These are phyloP conservation scores for Megalops atlanticus DNA, from an alignment of 2,113 vertebrate species.

Conservation along the genomic window DNA sequence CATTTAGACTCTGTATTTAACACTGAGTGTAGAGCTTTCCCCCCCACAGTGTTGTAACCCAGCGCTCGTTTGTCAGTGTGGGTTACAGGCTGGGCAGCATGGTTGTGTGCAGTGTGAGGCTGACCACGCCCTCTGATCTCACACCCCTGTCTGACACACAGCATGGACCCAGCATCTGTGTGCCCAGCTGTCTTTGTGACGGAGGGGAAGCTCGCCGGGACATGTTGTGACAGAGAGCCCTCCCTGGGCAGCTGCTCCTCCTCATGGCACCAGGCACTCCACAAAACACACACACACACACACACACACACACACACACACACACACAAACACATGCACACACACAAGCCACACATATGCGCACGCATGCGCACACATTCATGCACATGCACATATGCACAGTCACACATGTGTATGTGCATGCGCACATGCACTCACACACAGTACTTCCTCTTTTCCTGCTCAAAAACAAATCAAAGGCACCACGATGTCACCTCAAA, in stretches of 20 bases:
- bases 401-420: neutral
- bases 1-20: no score
- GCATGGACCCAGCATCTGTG: no score
- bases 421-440: constrained; percentile 5
- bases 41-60: no score
- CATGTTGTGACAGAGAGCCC: neutral
- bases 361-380: neutral
- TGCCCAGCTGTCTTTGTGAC: neutral
- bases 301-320: neutral
- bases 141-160: neutral
- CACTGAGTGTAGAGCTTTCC: no score
- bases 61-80: no score
- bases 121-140: neutral
- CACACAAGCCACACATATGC: neutral
- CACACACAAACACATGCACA: neutral
- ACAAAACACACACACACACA: neutral
- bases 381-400: neutral
- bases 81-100: no score
- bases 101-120: neutral
- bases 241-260: neutral
- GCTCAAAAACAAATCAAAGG: neutral
- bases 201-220: neutral
- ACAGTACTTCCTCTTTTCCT: neutral
- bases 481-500: neutral
- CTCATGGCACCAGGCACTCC: no score